Evolutionary conservation across 2,113 vertebrate species (phyloP), one percentile per base, ranked within the genome.

Genomic region (Rafetus swinhoei): DNA sequence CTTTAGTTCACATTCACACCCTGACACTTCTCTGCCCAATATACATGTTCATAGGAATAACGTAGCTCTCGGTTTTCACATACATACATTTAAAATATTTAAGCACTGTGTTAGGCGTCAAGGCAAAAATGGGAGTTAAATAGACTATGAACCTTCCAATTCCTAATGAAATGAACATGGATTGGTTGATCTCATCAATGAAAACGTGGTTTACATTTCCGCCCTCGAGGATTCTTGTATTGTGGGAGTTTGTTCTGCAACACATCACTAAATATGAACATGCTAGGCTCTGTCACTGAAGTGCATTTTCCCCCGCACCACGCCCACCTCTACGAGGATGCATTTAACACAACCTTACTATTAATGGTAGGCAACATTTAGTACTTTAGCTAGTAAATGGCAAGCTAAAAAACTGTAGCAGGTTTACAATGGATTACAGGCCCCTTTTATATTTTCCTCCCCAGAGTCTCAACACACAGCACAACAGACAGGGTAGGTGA

Each of bases 51-150:
- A 65, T 32, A 81, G 18, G 56, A 27, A 13, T 86, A 65, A 29
- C 12, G 1, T 6, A 1, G 79, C 80, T 82, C 2, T 52, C 77
- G n/a, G 0, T 0, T 65, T 84, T 69, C 13, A 86, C 1, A 3
- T 45, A 7, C 84, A 53, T 29, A 88, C 7, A 92, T 1, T 53
- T 25, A 45, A 3, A 6, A 55, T 14, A 52, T 52, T 74, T 15
- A 56, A 81, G 6, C 16, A 32, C 35, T 88, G 39, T 45, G 45
- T 45, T 6, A 45, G 45, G 45, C 45, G 5, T 45, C 5, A 45
- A 45, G 45, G 45, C 45, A 45, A 45, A 45, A 45, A 45, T 45
- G 45, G 6, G 45, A 45, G 45, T 45, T 45, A 35, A 35, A 4
- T 10, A 57, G 69, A n/a, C 65, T 35, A 72, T 35, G 32, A 79